These are phyloP conservation scores for Pyrrhosoma nymphula DNA, from an alignment of 2,888 invertebrate genomes.

Conservation along the genomic window DNA sequence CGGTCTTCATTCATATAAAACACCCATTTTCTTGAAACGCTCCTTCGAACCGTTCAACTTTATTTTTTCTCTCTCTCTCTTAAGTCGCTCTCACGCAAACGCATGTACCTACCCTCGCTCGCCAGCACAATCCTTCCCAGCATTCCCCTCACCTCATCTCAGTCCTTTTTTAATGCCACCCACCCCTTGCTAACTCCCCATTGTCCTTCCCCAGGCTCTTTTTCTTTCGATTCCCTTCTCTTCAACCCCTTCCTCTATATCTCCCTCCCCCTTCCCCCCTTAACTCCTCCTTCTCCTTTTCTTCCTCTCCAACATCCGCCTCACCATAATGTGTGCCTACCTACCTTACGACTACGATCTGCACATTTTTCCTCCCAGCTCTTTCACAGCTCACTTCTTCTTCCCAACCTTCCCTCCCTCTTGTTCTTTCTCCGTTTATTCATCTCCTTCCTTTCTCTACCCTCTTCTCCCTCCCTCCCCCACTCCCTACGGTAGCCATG, in stretches of 20 bases:
- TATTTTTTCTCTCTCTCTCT: neutral
- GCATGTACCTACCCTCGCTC: neutral
- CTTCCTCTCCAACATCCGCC: no score
- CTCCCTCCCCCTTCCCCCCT: neutral
- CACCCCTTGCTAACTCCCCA: neutral
- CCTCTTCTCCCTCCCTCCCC: neutral
- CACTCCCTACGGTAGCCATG: neutral
- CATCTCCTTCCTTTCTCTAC: neutral
- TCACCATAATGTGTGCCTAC: no score
- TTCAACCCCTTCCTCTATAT: neutral
- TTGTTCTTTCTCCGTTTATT: neutral
- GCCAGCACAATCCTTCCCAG: neutral
- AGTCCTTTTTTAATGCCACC: neutral
- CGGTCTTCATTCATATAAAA: neutral
- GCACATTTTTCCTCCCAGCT: neutral
- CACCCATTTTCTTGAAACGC: neutral
- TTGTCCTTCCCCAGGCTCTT: neutral
- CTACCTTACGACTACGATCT: neutral
- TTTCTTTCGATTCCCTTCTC: slow-evolving; percentile 8
- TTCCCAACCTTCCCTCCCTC: neutral
- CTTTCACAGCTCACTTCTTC: slow-evolving; percentile 11
- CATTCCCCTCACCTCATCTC: neutral
- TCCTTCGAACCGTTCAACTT: neutral
- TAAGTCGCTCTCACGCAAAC: neutral
- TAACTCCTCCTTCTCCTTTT: no score